Conservation (phyloP, 1,140 invertebrate genomes). For the Eueides isabella region DNA sequence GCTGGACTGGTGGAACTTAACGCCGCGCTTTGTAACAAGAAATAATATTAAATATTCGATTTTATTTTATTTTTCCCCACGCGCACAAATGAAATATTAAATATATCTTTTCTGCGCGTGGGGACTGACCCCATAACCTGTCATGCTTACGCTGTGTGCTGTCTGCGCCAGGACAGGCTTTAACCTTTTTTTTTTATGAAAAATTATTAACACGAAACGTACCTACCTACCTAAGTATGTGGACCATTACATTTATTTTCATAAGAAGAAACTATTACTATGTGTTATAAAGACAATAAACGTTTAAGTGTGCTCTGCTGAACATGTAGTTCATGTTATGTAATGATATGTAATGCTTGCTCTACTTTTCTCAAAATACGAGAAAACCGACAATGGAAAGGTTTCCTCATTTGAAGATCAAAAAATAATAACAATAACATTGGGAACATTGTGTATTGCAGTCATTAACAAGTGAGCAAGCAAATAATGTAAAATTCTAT, state of each 20-base stretch:
- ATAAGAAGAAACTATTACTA: not conserved
- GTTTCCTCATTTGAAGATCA: slow-evolving; percentile 5
- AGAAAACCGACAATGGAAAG: slow-evolving; percentile 6
- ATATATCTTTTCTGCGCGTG: no score
- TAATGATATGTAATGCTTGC: slow-evolving; percentile 17
- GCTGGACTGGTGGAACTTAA: no score
- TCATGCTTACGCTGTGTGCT: no score
- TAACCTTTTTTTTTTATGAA: no score
- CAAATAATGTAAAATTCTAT: not conserved
- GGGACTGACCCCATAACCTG: no score
- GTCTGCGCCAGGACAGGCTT: no score
- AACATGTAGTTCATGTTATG: slow-evolving; percentile 30
- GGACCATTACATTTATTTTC: not conserved
- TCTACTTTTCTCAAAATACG: slow-evolving; percentile 22
- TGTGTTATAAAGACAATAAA: slow-evolving; percentile 26
- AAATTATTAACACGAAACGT: not conserved
- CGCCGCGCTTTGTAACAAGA: no score
- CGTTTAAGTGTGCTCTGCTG: slow-evolving; percentile 27
- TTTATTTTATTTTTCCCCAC: no score
- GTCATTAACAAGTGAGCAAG: not conserved
- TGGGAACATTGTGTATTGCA: not conserved
- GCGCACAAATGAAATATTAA: no score
- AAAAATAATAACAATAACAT: slow-evolving; percentile 11
- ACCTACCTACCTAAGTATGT: not conserved
- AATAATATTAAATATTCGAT: no score